Evolutionary conservation across 1,140 invertebrate species (phyloP), one percentile per base, ranked within the genome.

Genomic region (Drosophila ercepeae): DNA sequence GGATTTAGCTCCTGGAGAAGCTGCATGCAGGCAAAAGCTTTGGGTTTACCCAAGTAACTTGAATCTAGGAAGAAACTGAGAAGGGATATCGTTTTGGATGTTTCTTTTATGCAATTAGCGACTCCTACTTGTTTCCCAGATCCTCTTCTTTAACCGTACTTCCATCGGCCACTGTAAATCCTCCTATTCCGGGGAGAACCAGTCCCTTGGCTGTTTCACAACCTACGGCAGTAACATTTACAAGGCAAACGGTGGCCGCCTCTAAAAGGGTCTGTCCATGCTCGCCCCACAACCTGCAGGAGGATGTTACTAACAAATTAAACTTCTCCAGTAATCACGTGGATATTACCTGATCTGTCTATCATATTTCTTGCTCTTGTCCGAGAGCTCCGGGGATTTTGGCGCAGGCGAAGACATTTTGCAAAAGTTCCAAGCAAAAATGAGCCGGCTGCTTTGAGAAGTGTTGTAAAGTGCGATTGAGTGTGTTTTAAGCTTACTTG

Each of bases 151-250:
- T 95, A 1, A 97, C 94, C 82, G 95, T 96, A 79, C 95, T 94
- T 11, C 96, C 96, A 94, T 99, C 99, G 6, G 99, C 95, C 76
- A 99, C 97, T 0, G 98, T 99, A 75, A 99, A 98, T n/a, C 96
- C 95, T 58, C 98, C 98, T 82, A 99, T 96, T 9, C 98, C 98
- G 52, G 98, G 98, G 25, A 99, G 92, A 13, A 99, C 96, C 8
- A 99, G 93, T 46, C 97, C 97, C 92, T 99, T 99, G 18, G 99
- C 92, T 51, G 97, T 95, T 94, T 99, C 99, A 39, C 97, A 98
- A 25, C 98, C 98, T 50, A 98, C 94, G 7, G 97, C 97, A 54
- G 95, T 98, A 1, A 97, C 97, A 93, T 99, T 99, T 65, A 99
- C 96, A 4, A 99, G 89, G 91, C 99, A 99, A 83, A 99, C 94